Evolutionary conservation across 2,888 invertebrate species (phyloP), one percentile per base, ranked within the genome.

Genomic region (Leptopterna dolabrata): DNA sequence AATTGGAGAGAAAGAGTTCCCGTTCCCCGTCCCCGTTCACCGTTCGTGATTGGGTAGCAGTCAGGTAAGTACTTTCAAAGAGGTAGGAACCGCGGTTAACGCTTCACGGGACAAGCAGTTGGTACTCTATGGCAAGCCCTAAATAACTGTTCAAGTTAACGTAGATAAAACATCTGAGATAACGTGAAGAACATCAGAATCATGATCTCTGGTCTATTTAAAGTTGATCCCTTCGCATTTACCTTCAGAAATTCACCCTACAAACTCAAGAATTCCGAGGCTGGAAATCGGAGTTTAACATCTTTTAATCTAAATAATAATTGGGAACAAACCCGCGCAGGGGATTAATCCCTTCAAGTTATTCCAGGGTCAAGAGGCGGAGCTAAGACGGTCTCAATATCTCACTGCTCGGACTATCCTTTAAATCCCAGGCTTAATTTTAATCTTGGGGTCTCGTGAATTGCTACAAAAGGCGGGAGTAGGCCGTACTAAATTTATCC

Each of bases 291-390:
- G 63, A 24, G 63, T 63, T 63, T 24, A 63, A 9, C 24, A 63
- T 63, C 63, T 63, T 63, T 63, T 7, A 63, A 63, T 24, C 63
- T 24, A 63, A 63, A 63, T 24, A 63, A 63, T 63, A 63, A 63
- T 63, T 63, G 63, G 63, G 24, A 24, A 63, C 63, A 63, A 63
- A 27, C 63, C 16, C 63, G 24, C 63, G 4, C 7, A 63, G 24
- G 63, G 63, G 63, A 24, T 63, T 63, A 63, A 63, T 63, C 63
- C 63, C 24, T 63, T 63, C 63, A 63, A 63, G 63, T 63, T 63
- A 63, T 63, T 63, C 63, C 27, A 19, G 63, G 63, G 63, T 63
- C 13, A 24, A 2, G 63, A 63, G 63, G 24, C 63, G 24, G 63
- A 63, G 63, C 55, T 63, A 9, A 63, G 63, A 63, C 24, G 11